Evolutionary conservation across 2,888 invertebrate species (phyloP).

Genomic region (Eupelmus urozonus): DNA sequence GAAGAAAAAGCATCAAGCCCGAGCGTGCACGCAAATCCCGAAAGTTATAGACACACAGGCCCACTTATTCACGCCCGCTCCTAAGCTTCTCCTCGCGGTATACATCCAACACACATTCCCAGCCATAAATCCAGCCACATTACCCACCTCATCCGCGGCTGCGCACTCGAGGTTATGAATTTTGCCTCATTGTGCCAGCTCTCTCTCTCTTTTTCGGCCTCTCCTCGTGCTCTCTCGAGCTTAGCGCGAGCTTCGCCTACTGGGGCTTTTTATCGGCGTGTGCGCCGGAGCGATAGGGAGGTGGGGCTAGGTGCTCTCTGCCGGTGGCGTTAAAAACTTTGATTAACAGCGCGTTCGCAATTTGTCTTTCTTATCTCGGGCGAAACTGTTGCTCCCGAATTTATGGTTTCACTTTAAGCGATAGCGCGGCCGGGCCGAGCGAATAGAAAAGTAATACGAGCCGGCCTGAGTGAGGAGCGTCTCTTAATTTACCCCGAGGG

Average conservation of each 20-base stretch:
- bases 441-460: slow-evolving; percentile 40
- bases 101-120: not conserved
- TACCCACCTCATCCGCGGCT: not conserved
- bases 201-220: no score
- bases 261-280: slow-evolving; percentile 41
- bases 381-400: slow-evolving; percentile 55
- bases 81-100: not conserved
- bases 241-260: not conserved
- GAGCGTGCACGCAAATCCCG: no score
- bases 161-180: not conserved
- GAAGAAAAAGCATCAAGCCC: no score
- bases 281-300: not conserved
- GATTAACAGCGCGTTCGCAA: slow-evolving; percentile 56
- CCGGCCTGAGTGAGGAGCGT: no score
- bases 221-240: no score
- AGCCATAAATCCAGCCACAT: not conserved
- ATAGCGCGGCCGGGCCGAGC: slow-evolving; percentile 28
- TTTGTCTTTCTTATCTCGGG: slow-evolving; percentile 58
- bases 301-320: no score
- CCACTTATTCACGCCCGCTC: no score
- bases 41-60: no score
- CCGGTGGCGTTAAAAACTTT: slow-evolving; percentile 58
- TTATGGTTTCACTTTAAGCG: slow-evolving; percentile 54
- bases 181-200: not conserved
- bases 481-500: no score